These are phyloP conservation scores for Mesochorus sp. DNA, from an alignment of 2,888 invertebrate species.

Conservation along the genomic window DNA sequence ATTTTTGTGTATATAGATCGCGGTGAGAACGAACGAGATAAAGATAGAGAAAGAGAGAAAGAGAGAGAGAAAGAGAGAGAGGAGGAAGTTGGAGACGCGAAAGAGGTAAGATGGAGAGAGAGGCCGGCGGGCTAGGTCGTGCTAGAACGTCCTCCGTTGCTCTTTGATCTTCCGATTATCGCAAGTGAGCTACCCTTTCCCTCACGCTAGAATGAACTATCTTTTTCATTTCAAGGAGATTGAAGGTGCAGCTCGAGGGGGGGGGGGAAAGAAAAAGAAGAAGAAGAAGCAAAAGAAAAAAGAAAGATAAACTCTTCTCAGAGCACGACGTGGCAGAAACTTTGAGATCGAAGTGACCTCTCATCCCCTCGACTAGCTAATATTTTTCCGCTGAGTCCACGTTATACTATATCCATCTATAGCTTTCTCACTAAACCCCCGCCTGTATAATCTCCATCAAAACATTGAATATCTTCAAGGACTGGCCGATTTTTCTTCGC, in stretches of 20 bases:
- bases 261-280: neutral
- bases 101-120: neutral
- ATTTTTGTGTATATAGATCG: neutral
- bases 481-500: conserved; percentile 15
- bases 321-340: conserved; percentile 14
- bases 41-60: neutral
- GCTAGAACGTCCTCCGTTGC: conserved; percentile 35
- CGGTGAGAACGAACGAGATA: neutral
- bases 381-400: conserved; percentile 43
- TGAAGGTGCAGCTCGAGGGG: conserved; percentile 38
- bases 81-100: neutral
- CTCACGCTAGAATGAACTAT: conserved; percentile 56
- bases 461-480: conserved; percentile 7
- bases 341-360: conserved; percentile 47
- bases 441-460: conserved; percentile 34
- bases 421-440: neutral
- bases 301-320: conserved; percentile 2
- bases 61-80: neutral
- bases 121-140: conserved; percentile 7
- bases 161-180: conserved; percentile 73
- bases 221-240: conserved; percentile 64
- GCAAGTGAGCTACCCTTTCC: conserved; percentile 55
- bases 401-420: neutral
- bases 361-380: conserved; percentile 34
- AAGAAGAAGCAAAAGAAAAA: neutral